Evolutionary conservation across 2,113 vertebrate species (phyloP), one percentile per base, ranked within the genome.

Genomic region (Paralichthys olivaceus): DNA sequence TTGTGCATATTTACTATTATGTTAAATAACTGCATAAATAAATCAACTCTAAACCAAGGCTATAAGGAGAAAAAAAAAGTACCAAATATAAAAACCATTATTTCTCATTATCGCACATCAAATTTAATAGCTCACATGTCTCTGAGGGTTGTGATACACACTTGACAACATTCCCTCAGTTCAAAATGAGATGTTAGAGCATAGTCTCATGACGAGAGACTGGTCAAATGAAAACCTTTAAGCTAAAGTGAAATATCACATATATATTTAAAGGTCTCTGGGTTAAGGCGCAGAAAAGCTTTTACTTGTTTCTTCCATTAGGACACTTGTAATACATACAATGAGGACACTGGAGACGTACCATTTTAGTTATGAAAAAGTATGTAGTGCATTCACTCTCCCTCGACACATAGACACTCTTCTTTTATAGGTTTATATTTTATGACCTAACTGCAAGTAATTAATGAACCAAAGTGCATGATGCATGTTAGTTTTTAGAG

Each of bases 391-490:
- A 78, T 85, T 68, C 69, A 66, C 19, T 79, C 55, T 51, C 34
- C 32, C 25, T 62, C 34, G 28, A 37, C 58, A 76, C 22, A n/a
- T n/a, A 79, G 53, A 83, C 49, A 62, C 57, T 40, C 53, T 63
- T 54, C 12, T 81, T 53, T 40, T 57, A 66, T 7, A 69, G 0
- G 20, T 61, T 60, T 66, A 23, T 72, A 40, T 59, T 68, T 79
- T 63, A 77, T 40, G 12, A 75, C 73, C 34, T 74, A 51, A 75
- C 71, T 84, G 80, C 71, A 81, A 47, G 70, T 63, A 72, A 69
- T 85, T 74, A 80, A 85, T 86, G 84, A 69, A 79, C 68, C 81
- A 93, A 93, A 93, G 92, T 93, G 90, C 90, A 55, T 56, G 68
- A 88, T 91, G 88, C 90, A 58, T 86, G 22, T 77, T 74, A 53